phyloP scores from a whole-genome alignment of 2,797 vertebrate genomes.

The Ceyx erithaca region DNA sequence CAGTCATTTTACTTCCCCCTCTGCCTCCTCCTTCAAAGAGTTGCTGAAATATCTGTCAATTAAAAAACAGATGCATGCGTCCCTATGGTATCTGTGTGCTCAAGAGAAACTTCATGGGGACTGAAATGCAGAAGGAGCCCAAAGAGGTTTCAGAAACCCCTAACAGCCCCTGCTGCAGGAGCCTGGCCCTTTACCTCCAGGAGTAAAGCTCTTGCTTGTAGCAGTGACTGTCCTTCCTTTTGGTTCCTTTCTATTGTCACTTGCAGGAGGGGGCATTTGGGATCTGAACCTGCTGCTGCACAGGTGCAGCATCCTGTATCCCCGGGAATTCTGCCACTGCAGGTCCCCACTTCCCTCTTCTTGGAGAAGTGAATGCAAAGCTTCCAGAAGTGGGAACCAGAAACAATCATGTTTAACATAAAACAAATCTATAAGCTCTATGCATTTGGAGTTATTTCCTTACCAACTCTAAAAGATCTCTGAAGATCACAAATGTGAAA shows the following conservation, averaged over 20 bases:
- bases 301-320: background rate
- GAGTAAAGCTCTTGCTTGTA: too few species aligned
- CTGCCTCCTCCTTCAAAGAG: background rate
- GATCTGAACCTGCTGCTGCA: background rate
- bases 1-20: background rate
- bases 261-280: background rate
- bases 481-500: background rate
- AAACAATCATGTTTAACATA: background rate
- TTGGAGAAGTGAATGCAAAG: background rate
- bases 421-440: background rate
- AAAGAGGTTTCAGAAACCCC: too few species aligned
- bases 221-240: too few species aligned
- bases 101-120: too few species aligned
- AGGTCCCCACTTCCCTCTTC: background rate
- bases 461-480: background rate
- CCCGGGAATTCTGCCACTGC: background rate
- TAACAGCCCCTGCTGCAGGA: too few species aligned
- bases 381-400: background rate
- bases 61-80: background rate
- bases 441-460: background rate
- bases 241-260: too few species aligned
- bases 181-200: too few species aligned
- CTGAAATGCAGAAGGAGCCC: too few species aligned
- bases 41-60: background rate
- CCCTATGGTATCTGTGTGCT: too few species aligned